These are phyloP conservation scores for Anguilla megastoma DNA, from an alignment of 2,797 vertebrate species.

Conservation along the genomic window DNA sequence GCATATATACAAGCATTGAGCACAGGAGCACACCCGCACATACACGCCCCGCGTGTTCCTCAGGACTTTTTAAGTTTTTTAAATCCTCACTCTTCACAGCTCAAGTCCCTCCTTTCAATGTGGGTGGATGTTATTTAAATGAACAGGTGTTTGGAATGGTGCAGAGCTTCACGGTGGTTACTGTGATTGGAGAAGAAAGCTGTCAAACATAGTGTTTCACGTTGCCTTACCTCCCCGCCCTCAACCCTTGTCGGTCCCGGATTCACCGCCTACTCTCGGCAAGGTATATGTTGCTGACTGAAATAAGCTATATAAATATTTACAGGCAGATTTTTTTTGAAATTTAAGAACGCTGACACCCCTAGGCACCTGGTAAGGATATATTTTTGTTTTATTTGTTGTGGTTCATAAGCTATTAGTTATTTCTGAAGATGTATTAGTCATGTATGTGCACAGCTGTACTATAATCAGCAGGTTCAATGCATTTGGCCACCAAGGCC, in stretches of 20 bases:
- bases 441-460: neutral
- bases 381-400: conserved; percentile 20
- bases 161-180: neutral
- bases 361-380: conserved; percentile 36
- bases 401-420: conserved; percentile 3
- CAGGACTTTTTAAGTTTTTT: neutral
- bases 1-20: neutral
- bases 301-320: conserved; percentile 21
- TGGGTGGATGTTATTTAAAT: conserved; percentile 10
- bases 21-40: neutral
- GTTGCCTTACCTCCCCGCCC: neutral
- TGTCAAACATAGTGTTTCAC: conserved; percentile 23
- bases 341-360: conserved; percentile 29
- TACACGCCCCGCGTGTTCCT: neutral
- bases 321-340: conserved; percentile 18
- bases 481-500: conserved; percentile 21
- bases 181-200: conserved; percentile 15
- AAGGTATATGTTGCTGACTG: conserved; percentile 24
- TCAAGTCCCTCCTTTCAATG: conserved; percentile 26
- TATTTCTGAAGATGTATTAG: neutral
- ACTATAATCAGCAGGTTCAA: conserved; percentile 22
- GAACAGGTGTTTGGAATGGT: neutral
- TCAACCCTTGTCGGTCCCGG: conserved; percentile 24
- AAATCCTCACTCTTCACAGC: neutral
- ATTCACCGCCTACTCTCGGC: conserved; percentile 30